Conservation (phyloP, 23 tunicate species). For the Halocynthia aurantium region DNA sequence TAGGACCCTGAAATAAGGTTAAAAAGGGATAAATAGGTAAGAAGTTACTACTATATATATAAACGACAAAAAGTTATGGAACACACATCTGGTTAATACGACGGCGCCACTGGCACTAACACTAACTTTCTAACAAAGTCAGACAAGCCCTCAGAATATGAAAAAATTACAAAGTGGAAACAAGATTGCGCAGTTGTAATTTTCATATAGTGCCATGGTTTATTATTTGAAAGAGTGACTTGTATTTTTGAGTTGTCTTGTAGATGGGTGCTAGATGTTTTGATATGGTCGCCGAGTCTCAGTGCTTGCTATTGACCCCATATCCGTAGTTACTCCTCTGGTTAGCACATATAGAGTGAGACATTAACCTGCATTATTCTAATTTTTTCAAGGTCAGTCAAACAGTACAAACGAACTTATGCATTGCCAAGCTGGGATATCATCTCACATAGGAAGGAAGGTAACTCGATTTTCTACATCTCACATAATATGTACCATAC, state of each 20-base stretch:
- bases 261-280: too few relatives aligned
- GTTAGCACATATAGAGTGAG: neutral
- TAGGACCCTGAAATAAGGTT: too few relatives aligned
- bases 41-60: too few relatives aligned
- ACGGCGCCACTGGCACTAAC: neutral
- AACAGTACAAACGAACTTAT: conserved; percentile 60
- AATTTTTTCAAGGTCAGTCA: conserved; percentile 12
- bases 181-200: neutral
- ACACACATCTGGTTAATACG: too few relatives aligned
- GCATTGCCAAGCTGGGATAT: conserved; percentile 83
- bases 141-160: neutral
- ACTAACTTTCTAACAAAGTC: neutral
- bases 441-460: conserved; percentile 24
- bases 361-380: neutral
- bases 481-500: too few relatives aligned
- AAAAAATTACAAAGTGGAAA: neutral
- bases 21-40: too few relatives aligned
- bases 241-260: too few relatives aligned
- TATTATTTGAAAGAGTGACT: neutral
- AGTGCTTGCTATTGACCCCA: too few relatives aligned
- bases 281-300: too few relatives aligned
- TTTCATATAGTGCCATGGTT: neutral
- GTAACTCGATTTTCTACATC: conserved; percentile 3
- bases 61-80: too few relatives aligned
- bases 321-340: too few relatives aligned